These are phyloP conservation scores for Leptinotarsa undecemlineata DNA, from an alignment of 1,140 invertebrate genomes.

Conservation along the genomic window DNA sequence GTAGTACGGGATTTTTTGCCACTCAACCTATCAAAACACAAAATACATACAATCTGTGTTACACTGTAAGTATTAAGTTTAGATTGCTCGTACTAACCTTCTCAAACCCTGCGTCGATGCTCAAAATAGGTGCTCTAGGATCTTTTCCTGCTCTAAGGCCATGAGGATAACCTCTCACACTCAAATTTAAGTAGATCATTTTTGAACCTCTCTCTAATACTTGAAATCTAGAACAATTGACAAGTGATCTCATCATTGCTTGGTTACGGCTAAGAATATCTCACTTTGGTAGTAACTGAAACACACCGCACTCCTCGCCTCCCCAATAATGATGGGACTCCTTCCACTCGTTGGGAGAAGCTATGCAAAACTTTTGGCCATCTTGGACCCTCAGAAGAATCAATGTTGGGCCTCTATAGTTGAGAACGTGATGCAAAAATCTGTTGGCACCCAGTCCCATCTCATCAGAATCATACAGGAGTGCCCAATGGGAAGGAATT, in stretches of 20 bases:
- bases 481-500: conserved; percentile 78
- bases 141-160: conserved; percentile 81
- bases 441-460: conserved; percentile 86
- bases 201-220: conserved; percentile 73
- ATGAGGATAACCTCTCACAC: conserved; percentile 81
- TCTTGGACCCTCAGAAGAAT: conserved; percentile 71
- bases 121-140: conserved; percentile 73
- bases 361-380: conserved; percentile 76
- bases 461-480: conserved; percentile 80
- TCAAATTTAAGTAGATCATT: conserved; percentile 81
- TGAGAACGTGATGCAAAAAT: conserved; percentile 84
- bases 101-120: conserved; percentile 75
- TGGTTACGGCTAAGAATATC: conserved; percentile 32
- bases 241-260: no score
- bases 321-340: conserved; percentile 86
- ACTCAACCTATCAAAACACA: conserved; percentile 56
- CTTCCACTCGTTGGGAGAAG: conserved; percentile 79
- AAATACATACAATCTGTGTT: neutral
- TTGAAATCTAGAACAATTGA: conserved; percentile 60
- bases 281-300: conserved; percentile 81
- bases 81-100: conserved; percentile 51
- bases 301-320: conserved; percentile 71
- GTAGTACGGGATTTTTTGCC: conserved; percentile 66
- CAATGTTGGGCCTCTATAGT: conserved; percentile 82
- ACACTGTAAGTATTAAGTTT: neutral